Base-by-base conservation (phyloP, 2,888 invertebrate species). In the Meta bourneti region DNA sequence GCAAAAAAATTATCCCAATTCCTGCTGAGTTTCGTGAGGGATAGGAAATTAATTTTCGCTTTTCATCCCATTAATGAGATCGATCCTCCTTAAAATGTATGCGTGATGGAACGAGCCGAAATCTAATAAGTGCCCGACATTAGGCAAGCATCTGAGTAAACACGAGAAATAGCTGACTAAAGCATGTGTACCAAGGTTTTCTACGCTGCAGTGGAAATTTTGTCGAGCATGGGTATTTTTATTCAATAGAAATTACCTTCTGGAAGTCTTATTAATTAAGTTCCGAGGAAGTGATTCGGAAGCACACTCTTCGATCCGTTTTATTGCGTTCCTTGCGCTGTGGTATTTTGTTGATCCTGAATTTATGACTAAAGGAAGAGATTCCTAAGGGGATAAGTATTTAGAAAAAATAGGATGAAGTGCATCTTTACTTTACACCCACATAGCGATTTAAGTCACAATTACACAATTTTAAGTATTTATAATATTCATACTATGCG, bases 111-210 rank as follows among this genome's bases (percentile, higher is more conserved):
- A 71, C 48, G 48, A 8, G 69, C 34, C 20, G 48, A 85, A 85
- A 85, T 85, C 49, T 85, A 85, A 85, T 85, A 85, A 83, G 75
- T 74, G 83, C 34, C 9, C 52, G 72, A 83, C 54, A 74, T 83
- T 51, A 13, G 72, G 72, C 74, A 54, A 51, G 8, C n/a, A 54
- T 54, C 51, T 13, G 34, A 49, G 74, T 83, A 83, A 74, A 83
- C 74, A 54, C 19, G n/a, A 79, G 72, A 51, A 80, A 72, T 34
- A 72, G 72, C 79, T 79, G 80, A 80, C 72, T 71, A 51, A 54
- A 70, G 7, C 74, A 87, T 87, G n/a, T 49, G 16, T 49, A n/a
- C 70, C 19, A 19, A 8, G 49, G n/a, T 61, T 85, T 86, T 74
- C 74, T 54, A 75, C 51, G 61, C 34, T 7, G 20, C 74, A 61